Percentiles rank a stretch among this genome's conserved stretches.
These are phyloP conservation scores for Meteorus colon DNA, from an alignment of 2,888 invertebrate species.

Conservation along the genomic window DNA sequence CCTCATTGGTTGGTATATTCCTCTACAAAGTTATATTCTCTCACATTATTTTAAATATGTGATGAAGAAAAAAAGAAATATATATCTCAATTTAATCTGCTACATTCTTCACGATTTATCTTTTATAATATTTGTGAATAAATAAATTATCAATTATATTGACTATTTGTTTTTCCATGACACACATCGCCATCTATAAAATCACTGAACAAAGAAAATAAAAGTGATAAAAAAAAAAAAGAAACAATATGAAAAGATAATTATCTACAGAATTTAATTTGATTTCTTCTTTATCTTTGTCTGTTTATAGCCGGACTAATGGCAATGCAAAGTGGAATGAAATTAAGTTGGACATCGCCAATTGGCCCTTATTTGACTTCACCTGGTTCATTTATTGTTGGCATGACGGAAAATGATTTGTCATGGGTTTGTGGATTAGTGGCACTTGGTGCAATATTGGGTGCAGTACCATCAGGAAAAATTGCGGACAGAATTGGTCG, in stretches of 20 bases:
- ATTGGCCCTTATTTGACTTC: constrained; percentile 58
- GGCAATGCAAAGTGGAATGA: constrained; percentile 66
- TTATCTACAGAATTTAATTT: background rate
- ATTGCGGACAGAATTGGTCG: constrained; percentile 66
- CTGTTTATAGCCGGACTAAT: constrained; percentile 59
- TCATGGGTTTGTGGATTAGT: constrained; percentile 64
- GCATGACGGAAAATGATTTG: constrained; percentile 53
- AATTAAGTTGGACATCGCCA: constrained; percentile 66
- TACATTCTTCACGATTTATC: no score
- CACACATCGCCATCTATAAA: constrained; percentile 1
- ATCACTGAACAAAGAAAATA: background rate
- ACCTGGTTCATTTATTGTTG: constrained; percentile 55
- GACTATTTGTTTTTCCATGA: constrained; percentile 6
- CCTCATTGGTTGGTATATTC: background rate
- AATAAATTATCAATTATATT: background rate
- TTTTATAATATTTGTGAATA: background rate
- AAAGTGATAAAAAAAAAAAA: background rate
- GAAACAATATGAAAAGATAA: background rate
- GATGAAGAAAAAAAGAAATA: background rate
- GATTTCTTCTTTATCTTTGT: background rate
- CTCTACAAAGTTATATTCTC: background rate
- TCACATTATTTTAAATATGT: background rate
- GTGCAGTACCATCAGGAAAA: constrained; percentile 64
- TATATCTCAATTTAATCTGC: background rate
- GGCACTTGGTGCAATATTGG: constrained; percentile 63